A percentile compares a stretch with the other conserved stretches of the same genome.
phyloP scores from a whole-genome alignment of 2,888 invertebrate species.

The Metacarcinus magister region DNA sequence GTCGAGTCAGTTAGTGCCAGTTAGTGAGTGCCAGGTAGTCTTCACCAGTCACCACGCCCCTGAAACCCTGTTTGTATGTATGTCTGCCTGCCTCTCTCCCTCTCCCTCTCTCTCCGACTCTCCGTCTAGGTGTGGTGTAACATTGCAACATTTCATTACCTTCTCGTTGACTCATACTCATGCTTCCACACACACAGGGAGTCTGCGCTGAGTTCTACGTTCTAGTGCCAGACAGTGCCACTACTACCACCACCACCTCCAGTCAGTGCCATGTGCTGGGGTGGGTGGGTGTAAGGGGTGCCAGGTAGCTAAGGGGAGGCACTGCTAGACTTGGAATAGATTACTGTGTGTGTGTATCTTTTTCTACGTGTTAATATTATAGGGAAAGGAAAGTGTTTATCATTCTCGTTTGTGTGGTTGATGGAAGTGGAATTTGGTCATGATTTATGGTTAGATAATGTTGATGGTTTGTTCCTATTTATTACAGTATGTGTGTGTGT shows the following conservation, averaged over 20 bases:
- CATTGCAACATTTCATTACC: too few relatives aligned
- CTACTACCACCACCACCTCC: too few relatives aligned
- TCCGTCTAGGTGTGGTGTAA: not conserved
- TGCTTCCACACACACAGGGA: not conserved
- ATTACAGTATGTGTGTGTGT: not conserved
- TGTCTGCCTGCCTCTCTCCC: not conserved
- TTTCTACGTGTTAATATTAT: not conserved
- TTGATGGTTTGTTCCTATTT: not conserved
- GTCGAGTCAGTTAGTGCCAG: not conserved
- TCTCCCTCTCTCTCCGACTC: not conserved
- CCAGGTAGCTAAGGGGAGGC: too few relatives aligned
- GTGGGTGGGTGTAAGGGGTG: too few relatives aligned
- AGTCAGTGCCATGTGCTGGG: too few relatives aligned
- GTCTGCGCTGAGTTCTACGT: not conserved
- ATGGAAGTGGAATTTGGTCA: too few relatives aligned
- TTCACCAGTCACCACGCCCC: not conserved
- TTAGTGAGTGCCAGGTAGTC: not conserved
- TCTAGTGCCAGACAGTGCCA: too few relatives aligned
- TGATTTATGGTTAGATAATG: too few relatives aligned
- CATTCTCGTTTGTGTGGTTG: too few relatives aligned
- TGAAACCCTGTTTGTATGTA: not conserved
- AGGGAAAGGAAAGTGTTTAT: not conserved
- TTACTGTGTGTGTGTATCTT: not conserved
- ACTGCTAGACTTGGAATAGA: too few relatives aligned
- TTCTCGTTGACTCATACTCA: not conserved